Conservation (phyloP, 2,797 vertebrate genomes). For the Helicolenus hilgendorfi region DNA sequence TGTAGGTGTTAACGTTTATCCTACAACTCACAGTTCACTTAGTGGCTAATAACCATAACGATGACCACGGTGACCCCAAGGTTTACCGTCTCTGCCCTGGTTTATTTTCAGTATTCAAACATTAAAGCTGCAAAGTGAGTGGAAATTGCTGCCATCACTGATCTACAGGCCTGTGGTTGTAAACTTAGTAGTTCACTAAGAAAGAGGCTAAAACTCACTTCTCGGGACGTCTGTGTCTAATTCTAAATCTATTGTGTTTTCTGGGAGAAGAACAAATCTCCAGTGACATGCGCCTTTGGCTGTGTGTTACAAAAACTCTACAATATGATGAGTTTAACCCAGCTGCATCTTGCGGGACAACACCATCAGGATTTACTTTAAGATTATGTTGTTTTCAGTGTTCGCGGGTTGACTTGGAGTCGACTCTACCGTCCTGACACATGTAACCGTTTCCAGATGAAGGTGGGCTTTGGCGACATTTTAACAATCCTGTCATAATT, state of each 20-base stretch:
- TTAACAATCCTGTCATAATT: conserved; percentile 57
- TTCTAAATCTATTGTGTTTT: conserved; percentile 46
- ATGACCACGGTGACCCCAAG: background rate
- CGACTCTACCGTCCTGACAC: conserved; percentile 43
- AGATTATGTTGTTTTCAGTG: conserved; percentile 50
- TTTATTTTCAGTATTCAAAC: conserved; percentile 5
- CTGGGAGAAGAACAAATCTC: conserved; percentile 15
- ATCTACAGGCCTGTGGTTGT: background rate
- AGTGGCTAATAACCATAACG: background rate
- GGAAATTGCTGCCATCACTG: background rate
- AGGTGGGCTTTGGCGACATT: conserved; percentile 67
- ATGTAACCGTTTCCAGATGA: conserved; percentile 84
- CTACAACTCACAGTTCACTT: background rate
- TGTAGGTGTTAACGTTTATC: background rate
- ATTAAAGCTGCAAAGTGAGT: background rate
- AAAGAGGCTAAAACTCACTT: conserved; percentile 1
- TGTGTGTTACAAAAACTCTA: conserved; percentile 26
- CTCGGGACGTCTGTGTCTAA: conserved; percentile 23
- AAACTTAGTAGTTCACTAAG: background rate
- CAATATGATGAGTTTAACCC: conserved; percentile 39
- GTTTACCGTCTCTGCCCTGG: background rate
- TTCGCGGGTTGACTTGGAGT: conserved; percentile 52
- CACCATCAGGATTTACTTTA: conserved; percentile 58
- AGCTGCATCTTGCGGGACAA: conserved; percentile 39
- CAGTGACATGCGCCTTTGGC: conserved; percentile 39